These are phyloP conservation scores for Apis laboriosa DNA, from an alignment of 1,140 invertebrate genomes.

Conservation along the genomic window DNA sequence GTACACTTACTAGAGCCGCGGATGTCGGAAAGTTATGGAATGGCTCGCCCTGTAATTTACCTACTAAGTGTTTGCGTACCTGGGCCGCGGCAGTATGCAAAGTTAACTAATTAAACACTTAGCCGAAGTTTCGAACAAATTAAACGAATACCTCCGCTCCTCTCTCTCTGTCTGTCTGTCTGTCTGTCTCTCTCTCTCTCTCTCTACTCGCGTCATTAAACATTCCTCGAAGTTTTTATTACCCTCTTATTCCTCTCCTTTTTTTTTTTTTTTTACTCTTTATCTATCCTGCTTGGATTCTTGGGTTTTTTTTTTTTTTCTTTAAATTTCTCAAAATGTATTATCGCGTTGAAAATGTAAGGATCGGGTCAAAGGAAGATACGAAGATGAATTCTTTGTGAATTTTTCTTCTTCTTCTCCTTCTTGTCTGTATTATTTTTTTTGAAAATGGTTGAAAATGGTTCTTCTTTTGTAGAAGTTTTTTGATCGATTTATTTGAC, in stretches of 20 bases:
- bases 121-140: conserved; percentile 73
- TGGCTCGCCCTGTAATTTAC: conserved; percentile 74
- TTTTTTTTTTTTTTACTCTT: no score
- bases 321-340: no score
- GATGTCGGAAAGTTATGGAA: conserved; percentile 75
- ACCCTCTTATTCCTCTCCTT: conserved; percentile 25
- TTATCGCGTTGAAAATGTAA: no score
- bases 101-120: conserved; percentile 78
- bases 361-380: no score
- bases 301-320: background rate
- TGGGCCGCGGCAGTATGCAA: conserved; percentile 63
- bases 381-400: no score
- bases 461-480: no score
- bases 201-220: conserved; percentile 59
- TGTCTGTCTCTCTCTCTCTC: background rate
- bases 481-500: no score
- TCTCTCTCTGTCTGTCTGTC: background rate
- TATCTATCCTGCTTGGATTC: background rate
- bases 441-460: no score
- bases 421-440: no score
- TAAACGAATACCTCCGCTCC: conserved; percentile 66
- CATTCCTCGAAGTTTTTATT: conserved; percentile 67
- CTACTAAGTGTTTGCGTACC: conserved; percentile 75
- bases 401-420: no score
- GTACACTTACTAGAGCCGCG: conserved; percentile 59